Evolutionary conservation across 2,888 invertebrate species (phyloP), one percentile per base, ranked within the genome.

Genomic region (Deladenus siricidicola): DNA sequence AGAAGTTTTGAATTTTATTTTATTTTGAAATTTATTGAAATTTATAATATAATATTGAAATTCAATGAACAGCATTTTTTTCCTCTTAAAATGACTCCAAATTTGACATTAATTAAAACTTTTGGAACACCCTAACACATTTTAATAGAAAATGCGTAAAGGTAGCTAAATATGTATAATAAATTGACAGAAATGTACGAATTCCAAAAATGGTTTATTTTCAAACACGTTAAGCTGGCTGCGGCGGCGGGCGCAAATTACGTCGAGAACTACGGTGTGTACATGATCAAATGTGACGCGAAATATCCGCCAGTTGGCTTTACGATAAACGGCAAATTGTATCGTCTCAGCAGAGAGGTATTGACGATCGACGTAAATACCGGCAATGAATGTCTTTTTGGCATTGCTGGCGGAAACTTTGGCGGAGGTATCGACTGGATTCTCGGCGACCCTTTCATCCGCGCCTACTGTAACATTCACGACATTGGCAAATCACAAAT

Each of bases 211-310:
- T n/a, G n/a, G n/a, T n/a, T n/a, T n/a, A n/a, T n/a, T n/a, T 26
- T 24, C 23, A 48, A 39, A 21, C 39, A 14, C n/a, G 39, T 57
- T 57, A n/a, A 49, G 54, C 21, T 64, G n/a, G 64, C 54, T 17
- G 42, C 54, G 26, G 34, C 53, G 17, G 68, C 72, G 26, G 73
- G 73, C 21, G 73, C 72, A 17, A 68, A 60, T 10, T 71, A 64
- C 51, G 57, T 68, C 45, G 61, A 64, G 34, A 67, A 66, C 28
- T 63, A 63, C 54, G 64, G 64, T 30, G 64, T 69, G 23, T 73
- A 66, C 62, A 64, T 71, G 58, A 65, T 73, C 3, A 68, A 66
- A 24, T 73, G 73, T 57, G 64, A 69, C 42, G 64, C 64, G 26
- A 53, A 64, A n/a, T 63, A 63, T 23, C 65, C 70, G 8, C 68